Base-by-base conservation (phyloP, 2,888 invertebrate genomes). In the Theodoxus fluviatilis region DNA sequence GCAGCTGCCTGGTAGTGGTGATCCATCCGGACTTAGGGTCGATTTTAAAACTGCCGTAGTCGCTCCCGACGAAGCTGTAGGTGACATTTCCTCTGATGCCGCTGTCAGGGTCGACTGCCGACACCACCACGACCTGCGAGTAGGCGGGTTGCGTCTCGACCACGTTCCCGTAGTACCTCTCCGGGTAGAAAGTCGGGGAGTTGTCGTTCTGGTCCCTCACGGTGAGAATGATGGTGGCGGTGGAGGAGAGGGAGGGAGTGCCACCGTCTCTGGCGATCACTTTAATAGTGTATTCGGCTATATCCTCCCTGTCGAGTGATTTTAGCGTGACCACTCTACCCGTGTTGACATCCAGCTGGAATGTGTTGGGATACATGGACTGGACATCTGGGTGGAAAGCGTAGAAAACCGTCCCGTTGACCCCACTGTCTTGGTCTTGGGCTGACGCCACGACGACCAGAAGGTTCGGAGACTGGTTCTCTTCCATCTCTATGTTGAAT, bases 231-330 rank as follows among this genome's bases (percentile, higher is more conserved):
- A 98, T 92, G 0, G 94, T 94, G 9, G 95, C 94, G 0, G 95
- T 94, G 7, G 96, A 94, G 25, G 95, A 94, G 84, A 95, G 93
- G 0, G 95, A 93, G 37, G 95, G 94, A 37, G 70, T 73, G 9
- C 96, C 97, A 89, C 94, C 94, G 89, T 98, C 97, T 88, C 91
- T 92, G 18, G 97, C 97, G 69, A 95, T 90, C 2, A 98, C 92
- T 82, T 91, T 90, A 77, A 98, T 91, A 84, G 92, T 92, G 87
- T 96, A 97, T 73, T 91, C 88, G 9, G 92, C 69, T 59, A 76
- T 71, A 15, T 69, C 94, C 75, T 87, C 88, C 79, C 96, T 91
- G 87, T 97, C 96, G 75, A 98, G 89, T 82, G 91, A 90, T 69
- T 90, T 78, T 25, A 68, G 68, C 0, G 96, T 95, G 52, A 94